phyloP scores from a whole-genome alignment of 2,113 vertebrate species.

The Myotis brandtii region DNA sequence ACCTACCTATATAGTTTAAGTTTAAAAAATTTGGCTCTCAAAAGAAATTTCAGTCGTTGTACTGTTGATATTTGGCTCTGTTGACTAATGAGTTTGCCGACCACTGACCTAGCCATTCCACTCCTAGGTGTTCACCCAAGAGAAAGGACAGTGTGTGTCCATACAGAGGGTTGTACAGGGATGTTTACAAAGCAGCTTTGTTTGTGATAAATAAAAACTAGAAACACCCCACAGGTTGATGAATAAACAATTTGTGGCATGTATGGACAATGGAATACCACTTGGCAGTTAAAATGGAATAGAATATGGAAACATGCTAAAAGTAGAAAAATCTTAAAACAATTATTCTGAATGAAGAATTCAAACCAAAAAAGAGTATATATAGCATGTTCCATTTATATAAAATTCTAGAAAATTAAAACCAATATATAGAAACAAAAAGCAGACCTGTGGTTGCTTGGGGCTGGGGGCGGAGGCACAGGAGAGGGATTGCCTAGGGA shows the following conservation, averaged over 20 bases:
- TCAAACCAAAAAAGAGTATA: background rate
- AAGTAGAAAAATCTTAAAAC: conserved; percentile 4
- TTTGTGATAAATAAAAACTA: background rate
- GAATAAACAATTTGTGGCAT: background rate
- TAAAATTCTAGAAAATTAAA: background rate
- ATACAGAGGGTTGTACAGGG: background rate
- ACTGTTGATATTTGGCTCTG: no score
- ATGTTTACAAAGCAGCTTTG: background rate
- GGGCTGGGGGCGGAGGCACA: background rate
- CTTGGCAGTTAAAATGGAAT: background rate
- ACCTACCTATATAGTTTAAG: no score
- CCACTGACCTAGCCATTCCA: background rate
- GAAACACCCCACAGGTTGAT: background rate
- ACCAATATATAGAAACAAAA: background rate
- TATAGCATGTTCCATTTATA: background rate
- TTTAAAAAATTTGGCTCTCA: no score
- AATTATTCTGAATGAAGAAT: background rate
- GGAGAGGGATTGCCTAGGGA: background rate
- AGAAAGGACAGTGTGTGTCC: background rate
- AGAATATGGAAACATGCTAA: background rate
- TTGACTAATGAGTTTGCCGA: no score
- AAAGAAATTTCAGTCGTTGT: no score
- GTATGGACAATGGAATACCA: background rate
- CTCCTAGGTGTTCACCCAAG: background rate
- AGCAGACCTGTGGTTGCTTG: background rate